These are phyloP conservation scores for Lithophane semibrunnea DNA, from an alignment of 2,888 invertebrate species.

Conservation along the genomic window DNA sequence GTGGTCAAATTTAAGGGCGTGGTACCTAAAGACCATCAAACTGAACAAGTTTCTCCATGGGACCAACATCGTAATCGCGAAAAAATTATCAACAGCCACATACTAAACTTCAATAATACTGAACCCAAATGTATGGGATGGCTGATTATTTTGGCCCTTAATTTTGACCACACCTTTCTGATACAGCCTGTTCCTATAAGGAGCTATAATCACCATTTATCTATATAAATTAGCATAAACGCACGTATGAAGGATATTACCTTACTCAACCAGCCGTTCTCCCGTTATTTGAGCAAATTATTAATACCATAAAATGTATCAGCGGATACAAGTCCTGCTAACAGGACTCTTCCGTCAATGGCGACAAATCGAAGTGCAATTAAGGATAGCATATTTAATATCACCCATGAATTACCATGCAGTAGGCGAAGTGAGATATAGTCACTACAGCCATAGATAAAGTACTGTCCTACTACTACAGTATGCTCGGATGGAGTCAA, in stretches of 20 bases:
- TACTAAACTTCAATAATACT: no score
- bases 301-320: conserved; percentile 24
- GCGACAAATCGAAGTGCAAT: conserved; percentile 25
- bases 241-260: conserved; percentile 1
- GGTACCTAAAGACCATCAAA: no score
- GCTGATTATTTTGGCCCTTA: no score
- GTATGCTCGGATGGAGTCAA: not conserved
- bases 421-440: conserved; percentile 23
- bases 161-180: no score
- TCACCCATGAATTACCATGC: not conserved
- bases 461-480: no score
- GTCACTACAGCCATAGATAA: not conserved
- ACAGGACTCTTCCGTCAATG: conserved; percentile 43
- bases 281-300: conserved; percentile 47
- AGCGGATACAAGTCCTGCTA: conserved; percentile 28
- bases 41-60: no score
- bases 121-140: no score
- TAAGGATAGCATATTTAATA: conserved; percentile 26
- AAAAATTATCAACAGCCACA: no score
- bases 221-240: conserved; percentile 3
- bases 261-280: conserved; percentile 7
- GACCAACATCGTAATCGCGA: no score
- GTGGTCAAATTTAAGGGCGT: no score
- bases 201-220: not conserved
- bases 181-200: not conserved